Evolutionary conservation across 2,113 vertebrate genomes (phyloP).

Genomic region (Oreochromis aureus): DNA sequence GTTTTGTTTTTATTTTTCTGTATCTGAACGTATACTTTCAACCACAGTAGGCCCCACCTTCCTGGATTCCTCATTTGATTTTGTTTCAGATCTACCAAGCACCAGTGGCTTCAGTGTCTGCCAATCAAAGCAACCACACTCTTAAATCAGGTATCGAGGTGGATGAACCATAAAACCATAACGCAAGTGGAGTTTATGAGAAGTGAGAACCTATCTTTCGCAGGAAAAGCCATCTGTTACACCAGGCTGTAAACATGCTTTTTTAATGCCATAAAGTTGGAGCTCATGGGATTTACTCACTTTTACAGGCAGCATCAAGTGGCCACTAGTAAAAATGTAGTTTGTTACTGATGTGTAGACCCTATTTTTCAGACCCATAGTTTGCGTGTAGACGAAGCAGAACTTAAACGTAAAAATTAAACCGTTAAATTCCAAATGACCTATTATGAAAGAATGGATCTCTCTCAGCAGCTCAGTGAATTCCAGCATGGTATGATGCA

Average conservation of each 20-base stretch:
- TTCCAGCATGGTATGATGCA: too few species aligned
- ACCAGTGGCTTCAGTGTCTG: background rate
- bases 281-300: background rate
- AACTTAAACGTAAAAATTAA: background rate
- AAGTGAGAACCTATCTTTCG: rapidly evolving
- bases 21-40: background rate
- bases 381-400: background rate
- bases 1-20: background rate
- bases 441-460: too few species aligned
- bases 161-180: background rate
- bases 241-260: background rate
- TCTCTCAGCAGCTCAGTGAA: too few species aligned
- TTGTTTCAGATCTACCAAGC: background rate
- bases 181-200: background rate
- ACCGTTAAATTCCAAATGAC: background rate
- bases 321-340: background rate
- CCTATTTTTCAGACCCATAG: background rate
- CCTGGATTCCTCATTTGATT: background rate
- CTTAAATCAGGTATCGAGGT: background rate
- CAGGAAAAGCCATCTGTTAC: background rate
- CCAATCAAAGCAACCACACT: background rate
- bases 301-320: background rate
- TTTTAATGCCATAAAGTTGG: background rate
- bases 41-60: background rate
- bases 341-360: background rate